Conservation (phyloP, 1,140 invertebrate genomes). For the Geopemphigus sp. region DNA sequence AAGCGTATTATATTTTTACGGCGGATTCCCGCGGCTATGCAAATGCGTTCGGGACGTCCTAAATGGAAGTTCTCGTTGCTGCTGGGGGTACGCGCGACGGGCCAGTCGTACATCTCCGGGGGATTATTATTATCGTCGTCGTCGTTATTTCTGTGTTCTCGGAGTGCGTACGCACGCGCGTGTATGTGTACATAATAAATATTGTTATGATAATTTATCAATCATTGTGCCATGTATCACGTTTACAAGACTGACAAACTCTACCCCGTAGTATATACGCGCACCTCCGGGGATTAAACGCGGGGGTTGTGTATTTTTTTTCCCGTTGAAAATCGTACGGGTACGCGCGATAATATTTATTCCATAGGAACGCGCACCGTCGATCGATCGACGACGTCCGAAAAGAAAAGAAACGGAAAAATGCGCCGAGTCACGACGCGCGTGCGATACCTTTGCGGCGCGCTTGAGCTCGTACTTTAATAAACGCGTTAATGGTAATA, state of each 20-base stretch:
- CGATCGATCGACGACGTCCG: too few relatives aligned
- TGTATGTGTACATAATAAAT: background rate
- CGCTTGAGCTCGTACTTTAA: too few relatives aligned
- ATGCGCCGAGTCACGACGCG: too few relatives aligned
- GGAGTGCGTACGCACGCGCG: background rate
- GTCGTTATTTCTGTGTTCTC: constrained; percentile 4
- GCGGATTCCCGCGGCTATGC: background rate
- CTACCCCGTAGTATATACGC: background rate
- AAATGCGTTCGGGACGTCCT: background rate
- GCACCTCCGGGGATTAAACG: background rate
- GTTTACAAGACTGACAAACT: constrained; percentile 48
- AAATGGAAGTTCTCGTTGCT: too few relatives aligned
- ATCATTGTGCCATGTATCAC: constrained; percentile 45
- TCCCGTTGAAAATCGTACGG: too few relatives aligned
- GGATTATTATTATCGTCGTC: background rate
- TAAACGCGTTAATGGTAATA: too few relatives aligned
- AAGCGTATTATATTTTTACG: background rate
- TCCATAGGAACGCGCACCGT: too few relatives aligned
- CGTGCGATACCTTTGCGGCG: too few relatives aligned
- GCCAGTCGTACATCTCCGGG: background rate
- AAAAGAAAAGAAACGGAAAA: too few relatives aligned
- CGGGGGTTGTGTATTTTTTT: too few relatives aligned
- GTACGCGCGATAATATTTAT: too few relatives aligned
- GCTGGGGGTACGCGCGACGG: background rate
- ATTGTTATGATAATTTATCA: constrained; percentile 47